These are phyloP conservation scores for Chitala chitala DNA, from an alignment of 2,113 vertebrate genomes.

Conservation along the genomic window DNA sequence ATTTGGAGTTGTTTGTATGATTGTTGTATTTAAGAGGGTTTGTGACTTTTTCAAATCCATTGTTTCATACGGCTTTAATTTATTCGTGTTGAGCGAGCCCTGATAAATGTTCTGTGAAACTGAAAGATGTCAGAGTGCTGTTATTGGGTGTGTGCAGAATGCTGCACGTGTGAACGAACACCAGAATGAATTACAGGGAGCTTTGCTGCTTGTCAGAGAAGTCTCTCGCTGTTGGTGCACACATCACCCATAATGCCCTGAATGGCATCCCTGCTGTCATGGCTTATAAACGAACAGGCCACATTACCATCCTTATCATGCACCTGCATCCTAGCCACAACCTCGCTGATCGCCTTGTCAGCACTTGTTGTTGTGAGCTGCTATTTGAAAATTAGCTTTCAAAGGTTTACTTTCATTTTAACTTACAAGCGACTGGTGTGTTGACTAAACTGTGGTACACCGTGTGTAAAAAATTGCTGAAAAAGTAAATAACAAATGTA, in stretches of 20 bases:
- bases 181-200: too few relatives aligned
- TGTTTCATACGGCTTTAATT: constrained; percentile 52
- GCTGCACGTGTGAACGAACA: background rate
- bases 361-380: too few relatives aligned
- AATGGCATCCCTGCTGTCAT: too few relatives aligned
- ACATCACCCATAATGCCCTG: too few relatives aligned
- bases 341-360: too few relatives aligned
- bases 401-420: background rate
- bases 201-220: too few relatives aligned
- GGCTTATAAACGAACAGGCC: too few relatives aligned
- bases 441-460: background rate
- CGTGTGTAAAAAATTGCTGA: background rate
- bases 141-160: background rate
- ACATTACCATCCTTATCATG: too few relatives aligned
- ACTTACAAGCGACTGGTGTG: background rate
- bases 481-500: background rate
- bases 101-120: constrained; percentile 44
- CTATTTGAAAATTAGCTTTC: too few relatives aligned
- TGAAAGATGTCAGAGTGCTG: background rate
- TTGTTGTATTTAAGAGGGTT: constrained; percentile 42
- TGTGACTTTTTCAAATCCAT: constrained; percentile 38
- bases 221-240: too few relatives aligned
- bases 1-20: constrained; percentile 24
- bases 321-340: too few relatives aligned
- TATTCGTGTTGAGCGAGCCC: constrained; percentile 54